These are phyloP conservation scores for Lycaena phlaeas DNA, from an alignment of 2,888 invertebrate species.

Conservation along the genomic window DNA sequence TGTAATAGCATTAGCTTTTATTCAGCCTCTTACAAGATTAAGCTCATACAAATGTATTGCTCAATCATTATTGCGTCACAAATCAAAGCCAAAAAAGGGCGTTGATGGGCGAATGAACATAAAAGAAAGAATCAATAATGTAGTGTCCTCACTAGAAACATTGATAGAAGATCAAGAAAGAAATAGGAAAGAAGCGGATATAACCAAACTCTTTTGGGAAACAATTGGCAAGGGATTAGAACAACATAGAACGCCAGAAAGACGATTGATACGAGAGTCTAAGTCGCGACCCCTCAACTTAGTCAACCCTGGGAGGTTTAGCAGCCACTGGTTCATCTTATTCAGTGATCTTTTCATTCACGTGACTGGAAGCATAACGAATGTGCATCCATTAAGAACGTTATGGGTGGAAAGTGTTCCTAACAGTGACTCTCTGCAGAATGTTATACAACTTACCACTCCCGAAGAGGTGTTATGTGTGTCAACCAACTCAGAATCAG, in stretches of 20 bases:
- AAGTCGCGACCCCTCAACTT: slow-evolving; percentile 79
- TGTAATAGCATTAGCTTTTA: slow-evolving; percentile 72
- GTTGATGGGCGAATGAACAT: slow-evolving; percentile 50
- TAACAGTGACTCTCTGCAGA: slow-evolving; percentile 76
- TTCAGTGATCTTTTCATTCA: slow-evolving; percentile 88
- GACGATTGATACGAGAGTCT: slow-evolving; percentile 86
- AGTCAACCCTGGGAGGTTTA: slow-evolving; percentile 80
- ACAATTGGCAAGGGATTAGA: slow-evolving; percentile 77
- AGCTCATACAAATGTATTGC: slow-evolving; percentile 76
- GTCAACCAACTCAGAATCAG: slow-evolving; percentile 76
- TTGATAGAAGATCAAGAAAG: slow-evolving; percentile 76
- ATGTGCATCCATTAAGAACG: slow-evolving; percentile 78
- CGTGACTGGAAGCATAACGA: slow-evolving; percentile 77
- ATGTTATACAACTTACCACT: slow-evolving; percentile 79
- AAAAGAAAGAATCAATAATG: slow-evolving; percentile 71
- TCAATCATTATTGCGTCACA: slow-evolving; percentile 67
- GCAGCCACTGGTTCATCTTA: slow-evolving; percentile 85
- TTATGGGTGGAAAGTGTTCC: slow-evolving; percentile 85
- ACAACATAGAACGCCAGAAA: slow-evolving; percentile 73
- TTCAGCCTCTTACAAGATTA: slow-evolving; percentile 75
- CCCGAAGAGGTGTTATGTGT: slow-evolving; percentile 85
- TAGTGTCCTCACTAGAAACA: slow-evolving; percentile 74
- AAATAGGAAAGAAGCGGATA: slow-evolving; percentile 76
- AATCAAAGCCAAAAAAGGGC: slow-evolving; percentile 48
- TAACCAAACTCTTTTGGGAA: slow-evolving; percentile 83